phyloP scores from a whole-genome alignment of 2,113 vertebrate species.

The Alces alces region DNA sequence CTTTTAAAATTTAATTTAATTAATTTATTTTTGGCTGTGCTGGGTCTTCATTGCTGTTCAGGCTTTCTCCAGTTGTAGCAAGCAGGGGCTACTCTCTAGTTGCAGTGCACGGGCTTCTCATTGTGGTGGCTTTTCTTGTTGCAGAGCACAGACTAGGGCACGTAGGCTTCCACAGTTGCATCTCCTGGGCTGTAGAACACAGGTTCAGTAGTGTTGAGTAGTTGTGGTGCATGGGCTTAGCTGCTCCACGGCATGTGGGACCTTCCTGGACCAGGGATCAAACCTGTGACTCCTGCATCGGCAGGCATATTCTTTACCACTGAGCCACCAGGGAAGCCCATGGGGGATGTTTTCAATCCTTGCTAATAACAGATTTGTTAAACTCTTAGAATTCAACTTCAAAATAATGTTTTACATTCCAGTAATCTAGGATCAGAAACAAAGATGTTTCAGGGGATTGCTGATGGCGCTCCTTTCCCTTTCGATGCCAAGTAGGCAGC shows the following conservation, averaged over 20 bases:
- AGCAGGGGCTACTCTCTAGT: background rate
- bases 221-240: background rate
- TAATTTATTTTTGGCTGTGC: background rate
- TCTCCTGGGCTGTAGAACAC: background rate
- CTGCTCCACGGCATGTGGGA: accelerated
- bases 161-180: no score
- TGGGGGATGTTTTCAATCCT: background rate
- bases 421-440: background rate
- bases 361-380: background rate
- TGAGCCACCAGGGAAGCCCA: background rate
- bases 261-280: background rate
- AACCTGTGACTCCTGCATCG: background rate
- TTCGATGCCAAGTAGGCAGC: background rate
- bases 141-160: background rate
- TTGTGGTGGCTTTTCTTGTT: background rate
- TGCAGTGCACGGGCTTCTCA: accelerated
- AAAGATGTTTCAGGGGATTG: background rate
- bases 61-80: background rate
- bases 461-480: accelerated
- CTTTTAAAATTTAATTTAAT: background rate
- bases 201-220: background rate
- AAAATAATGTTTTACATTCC: background rate
- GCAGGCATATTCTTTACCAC: background rate
- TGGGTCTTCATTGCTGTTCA: background rate
- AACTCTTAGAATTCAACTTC: background rate